Conservation (phyloP, 1,140 invertebrate genomes). For the Drosophila tropicalis region DNA sequence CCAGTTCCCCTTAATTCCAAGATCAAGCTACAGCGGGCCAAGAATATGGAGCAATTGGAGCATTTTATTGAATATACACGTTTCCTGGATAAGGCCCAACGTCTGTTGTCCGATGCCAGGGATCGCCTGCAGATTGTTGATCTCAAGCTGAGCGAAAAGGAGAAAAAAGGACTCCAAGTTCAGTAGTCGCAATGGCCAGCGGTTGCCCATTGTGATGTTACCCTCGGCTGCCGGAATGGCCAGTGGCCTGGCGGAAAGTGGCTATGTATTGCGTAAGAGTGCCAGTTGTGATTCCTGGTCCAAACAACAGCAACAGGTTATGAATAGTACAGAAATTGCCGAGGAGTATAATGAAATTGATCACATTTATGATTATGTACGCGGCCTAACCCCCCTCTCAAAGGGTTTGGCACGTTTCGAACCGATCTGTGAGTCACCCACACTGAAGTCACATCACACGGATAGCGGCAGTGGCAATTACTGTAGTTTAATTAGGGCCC, state of each 20-base stretch:
- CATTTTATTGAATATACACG: slow-evolving; percentile 91
- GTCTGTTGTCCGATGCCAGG: slow-evolving; percentile 91
- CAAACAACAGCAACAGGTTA: slow-evolving; percentile 73
- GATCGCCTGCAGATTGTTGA: slow-evolving; percentile 92
- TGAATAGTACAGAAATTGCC: slow-evolving; percentile 84
- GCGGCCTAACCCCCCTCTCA: slow-evolving; percentile 94
- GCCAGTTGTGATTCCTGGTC: slow-evolving; percentile 87
- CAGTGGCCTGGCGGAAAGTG: slow-evolving; percentile 73
- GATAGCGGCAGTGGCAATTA: slow-evolving; percentile 81
- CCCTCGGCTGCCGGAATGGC: slow-evolving; percentile 83
- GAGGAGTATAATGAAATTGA: slow-evolving; percentile 98
- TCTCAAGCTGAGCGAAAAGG: slow-evolving; percentile 88
- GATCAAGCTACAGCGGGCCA: slow-evolving; percentile 92
- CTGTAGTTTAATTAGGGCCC: slow-evolving; percentile 76
- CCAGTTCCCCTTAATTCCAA: slow-evolving; percentile 93
- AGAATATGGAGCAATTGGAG: slow-evolving; percentile 92
- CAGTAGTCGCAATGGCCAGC: slow-evolving; percentile 71
- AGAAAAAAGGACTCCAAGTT: slow-evolving; percentile 83
- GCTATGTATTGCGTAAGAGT: slow-evolving; percentile 88
- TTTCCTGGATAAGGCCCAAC: slow-evolving; percentile 91
- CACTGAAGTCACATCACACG: slow-evolving; percentile 81
- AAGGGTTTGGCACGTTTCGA: slow-evolving; percentile 88
- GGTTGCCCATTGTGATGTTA: slow-evolving; percentile 81
- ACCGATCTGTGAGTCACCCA: slow-evolving; percentile 83
- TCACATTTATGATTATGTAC: slow-evolving; percentile 97